Evolutionary conservation across 2,797 vertebrate species (phyloP).

Genomic region (Tapera naevia): DNA sequence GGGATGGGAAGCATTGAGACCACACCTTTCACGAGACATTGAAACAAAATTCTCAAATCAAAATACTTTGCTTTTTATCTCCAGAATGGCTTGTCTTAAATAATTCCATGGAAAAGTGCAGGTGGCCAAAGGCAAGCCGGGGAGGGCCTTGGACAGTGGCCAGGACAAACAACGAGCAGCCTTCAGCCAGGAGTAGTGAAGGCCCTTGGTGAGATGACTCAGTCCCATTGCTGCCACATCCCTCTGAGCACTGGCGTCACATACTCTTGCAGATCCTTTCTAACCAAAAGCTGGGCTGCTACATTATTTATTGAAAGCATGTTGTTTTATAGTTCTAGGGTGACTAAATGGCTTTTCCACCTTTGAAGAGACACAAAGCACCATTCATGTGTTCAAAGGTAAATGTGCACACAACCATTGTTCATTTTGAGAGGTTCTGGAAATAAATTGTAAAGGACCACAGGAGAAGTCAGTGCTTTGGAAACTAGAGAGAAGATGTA

Average conservation of each 20-base stretch:
- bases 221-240: accelerated
- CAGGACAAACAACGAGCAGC: accelerated
- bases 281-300: not conserved
- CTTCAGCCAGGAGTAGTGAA: accelerated
- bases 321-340: not conserved
- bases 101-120: not conserved
- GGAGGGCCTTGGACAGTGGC: not conserved
- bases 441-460: not conserved
- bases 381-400: accelerated
- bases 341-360: not conserved
- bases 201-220: not conserved
- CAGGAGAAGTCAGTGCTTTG: not conserved
- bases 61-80: not conserved
- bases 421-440: not conserved
- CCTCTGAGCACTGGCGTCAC: not conserved
- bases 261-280: not conserved
- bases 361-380: accelerated
- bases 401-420: accelerated
- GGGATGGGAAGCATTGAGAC: accelerated
- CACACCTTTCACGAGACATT: not conserved
- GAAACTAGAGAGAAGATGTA: not conserved
- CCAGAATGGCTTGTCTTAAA: not conserved
- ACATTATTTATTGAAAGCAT: not conserved
- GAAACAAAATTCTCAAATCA: not conserved
- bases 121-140: not conserved